Conservation (phyloP, 2,113 vertebrate genomes). For the Eupsittula cactorum region DNA sequence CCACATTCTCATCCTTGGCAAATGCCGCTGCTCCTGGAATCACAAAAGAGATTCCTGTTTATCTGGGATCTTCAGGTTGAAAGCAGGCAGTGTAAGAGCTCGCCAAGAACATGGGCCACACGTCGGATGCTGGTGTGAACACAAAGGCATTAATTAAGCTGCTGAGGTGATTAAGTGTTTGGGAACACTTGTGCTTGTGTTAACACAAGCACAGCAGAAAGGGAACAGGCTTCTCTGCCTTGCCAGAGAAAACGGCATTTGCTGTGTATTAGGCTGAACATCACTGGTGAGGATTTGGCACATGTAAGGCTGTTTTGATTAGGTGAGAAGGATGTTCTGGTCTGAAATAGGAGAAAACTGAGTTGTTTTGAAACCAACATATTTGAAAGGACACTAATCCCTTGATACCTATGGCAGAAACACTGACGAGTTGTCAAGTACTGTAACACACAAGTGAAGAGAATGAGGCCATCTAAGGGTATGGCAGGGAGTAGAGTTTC, state of each 20-base stretch:
- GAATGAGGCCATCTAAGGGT: background rate
- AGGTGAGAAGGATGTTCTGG: background rate
- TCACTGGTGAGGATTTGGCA: background rate
- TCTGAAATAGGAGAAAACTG: background rate
- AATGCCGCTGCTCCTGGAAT: slow-evolving; percentile 52
- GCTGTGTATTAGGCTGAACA: background rate
- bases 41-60: background rate
- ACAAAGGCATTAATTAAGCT: background rate
- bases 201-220: background rate
- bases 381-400: background rate
- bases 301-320: background rate
- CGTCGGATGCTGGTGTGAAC: background rate
- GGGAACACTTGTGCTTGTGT: background rate
- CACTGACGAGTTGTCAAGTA: background rate
- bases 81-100: background rate
- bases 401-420: background rate
- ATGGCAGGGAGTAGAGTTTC: background rate
- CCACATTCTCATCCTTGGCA: background rate
- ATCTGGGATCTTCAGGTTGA: background rate
- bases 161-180: background rate
- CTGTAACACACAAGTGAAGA: background rate
- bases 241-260: background rate
- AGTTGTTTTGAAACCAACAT: background rate
- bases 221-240: background rate
- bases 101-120: background rate